phyloP scores from a whole-genome alignment of 2,888 invertebrate genomes.

The Acanthosepion esculentum region DNA sequence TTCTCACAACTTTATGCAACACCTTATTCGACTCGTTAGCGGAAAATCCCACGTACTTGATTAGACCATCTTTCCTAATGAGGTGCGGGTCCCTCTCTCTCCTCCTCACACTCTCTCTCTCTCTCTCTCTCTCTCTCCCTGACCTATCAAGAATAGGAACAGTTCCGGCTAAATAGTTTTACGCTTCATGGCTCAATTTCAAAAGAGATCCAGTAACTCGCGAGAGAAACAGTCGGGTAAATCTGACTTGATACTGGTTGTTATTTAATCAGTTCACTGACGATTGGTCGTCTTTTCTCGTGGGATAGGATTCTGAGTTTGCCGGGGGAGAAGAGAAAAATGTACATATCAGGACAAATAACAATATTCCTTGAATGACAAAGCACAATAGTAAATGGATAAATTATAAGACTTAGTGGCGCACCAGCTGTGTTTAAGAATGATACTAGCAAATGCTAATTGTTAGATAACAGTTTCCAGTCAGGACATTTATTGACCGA shows the following conservation, averaged over 20 bases:
- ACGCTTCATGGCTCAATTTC: background rate
- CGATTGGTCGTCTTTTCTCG: background rate
- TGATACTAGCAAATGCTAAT: too few species aligned
- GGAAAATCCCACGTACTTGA: background rate
- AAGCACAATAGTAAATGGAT: too few species aligned
- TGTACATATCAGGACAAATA: background rate
- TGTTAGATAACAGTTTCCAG: too few species aligned
- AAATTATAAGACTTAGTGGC: too few species aligned
- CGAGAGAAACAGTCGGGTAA: background rate
- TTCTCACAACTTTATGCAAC: background rate
- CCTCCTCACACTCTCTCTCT: too few species aligned
- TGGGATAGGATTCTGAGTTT: background rate
- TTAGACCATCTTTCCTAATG: background rate
- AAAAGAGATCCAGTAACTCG: background rate
- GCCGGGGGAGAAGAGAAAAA: background rate
- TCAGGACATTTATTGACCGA: too few species aligned
- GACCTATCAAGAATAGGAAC: background rate
- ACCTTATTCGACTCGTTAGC: background rate
- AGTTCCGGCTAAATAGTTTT: background rate
- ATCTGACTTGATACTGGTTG: background rate
- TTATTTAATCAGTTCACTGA: background rate
- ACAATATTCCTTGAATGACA: too few species aligned
- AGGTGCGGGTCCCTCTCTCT: background rate
- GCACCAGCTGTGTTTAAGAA: too few species aligned
- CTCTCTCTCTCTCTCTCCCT: background rate